These are phyloP conservation scores for Phlogophora meticulosa DNA, from an alignment of 2,888 invertebrate genomes.

Conservation along the genomic window DNA sequence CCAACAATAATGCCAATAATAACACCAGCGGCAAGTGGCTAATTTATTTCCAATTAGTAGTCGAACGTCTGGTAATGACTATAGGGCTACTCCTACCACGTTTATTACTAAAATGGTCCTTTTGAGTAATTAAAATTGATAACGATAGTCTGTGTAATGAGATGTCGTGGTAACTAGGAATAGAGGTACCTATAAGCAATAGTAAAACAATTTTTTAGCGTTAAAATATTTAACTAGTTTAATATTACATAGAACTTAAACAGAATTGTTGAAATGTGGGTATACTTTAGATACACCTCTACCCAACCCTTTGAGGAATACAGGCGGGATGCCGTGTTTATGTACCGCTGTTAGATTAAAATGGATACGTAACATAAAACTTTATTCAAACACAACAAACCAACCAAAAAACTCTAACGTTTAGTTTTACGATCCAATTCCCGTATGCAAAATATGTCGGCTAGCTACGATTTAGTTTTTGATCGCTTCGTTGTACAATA, in stretches of 20 bases:
- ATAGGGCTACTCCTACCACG: neutral
- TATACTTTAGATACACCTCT: no score
- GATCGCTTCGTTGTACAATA: slow-evolving; percentile 10
- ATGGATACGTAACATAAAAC: neutral
- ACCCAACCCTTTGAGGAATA: neutral
- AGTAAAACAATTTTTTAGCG: no score
- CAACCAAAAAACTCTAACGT: slow-evolving; percentile 4
- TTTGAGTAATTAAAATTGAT: slow-evolving; percentile 67
- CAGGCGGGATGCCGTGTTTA: neutral
- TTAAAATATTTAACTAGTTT: no score
- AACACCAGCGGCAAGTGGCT: slow-evolving; percentile 38
- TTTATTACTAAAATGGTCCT: slow-evolving; percentile 42
- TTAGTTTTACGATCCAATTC: slow-evolving; percentile 34
- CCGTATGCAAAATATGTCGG: slow-evolving; percentile 28
- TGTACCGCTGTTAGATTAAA: neutral
- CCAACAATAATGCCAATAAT: slow-evolving; percentile 23
- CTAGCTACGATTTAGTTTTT: slow-evolving; percentile 10
- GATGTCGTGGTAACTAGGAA: neutral
- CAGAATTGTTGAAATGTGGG: no score
- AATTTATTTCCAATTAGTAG: slow-evolving; percentile 58
- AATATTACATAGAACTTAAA: no score
- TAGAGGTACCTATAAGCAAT: neutral
- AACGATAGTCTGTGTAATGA: slow-evolving; percentile 16
- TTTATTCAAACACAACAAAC: slow-evolving; percentile 11
- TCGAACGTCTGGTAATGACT: slow-evolving; percentile 31